Percentiles rank a stretch among this genome's conserved stretches.
Evolutionary conservation across 2,113 vertebrate genomes (phyloP).

Genomic region (Coturnix japonica): DNA sequence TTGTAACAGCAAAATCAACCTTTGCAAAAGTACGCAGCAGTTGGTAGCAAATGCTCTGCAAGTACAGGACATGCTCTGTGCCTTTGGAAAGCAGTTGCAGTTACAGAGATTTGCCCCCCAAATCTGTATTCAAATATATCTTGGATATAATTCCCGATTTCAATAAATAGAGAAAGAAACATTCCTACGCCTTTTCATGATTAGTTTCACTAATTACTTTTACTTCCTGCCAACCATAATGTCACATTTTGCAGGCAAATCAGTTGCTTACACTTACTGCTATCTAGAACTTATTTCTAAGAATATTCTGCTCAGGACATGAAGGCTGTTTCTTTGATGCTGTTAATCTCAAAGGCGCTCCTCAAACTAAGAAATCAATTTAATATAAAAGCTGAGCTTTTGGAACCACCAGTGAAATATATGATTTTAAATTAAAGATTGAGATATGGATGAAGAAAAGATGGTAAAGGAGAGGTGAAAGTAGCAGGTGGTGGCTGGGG

Average conservation of each 20-base stretch:
- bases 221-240: neutral
- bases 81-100: neutral
- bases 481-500: fast-evolving
- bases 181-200: neutral
- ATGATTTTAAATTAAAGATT: neutral
- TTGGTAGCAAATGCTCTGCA: neutral
- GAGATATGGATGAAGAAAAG: neutral
- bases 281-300: neutral
- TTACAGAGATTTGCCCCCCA: neutral
- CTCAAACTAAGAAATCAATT: neutral
- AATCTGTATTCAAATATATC: neutral
- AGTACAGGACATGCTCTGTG: neutral
- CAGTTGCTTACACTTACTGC: neutral
- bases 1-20: neutral
- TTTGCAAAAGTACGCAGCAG: neutral
- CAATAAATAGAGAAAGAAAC: neutral
- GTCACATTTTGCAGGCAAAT: neutral
- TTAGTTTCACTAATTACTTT: neutral
- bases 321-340: neutral
- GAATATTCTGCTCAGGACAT: neutral
- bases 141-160: neutral
- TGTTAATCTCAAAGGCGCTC: neutral
- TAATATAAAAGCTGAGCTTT: neutral
- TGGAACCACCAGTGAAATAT: neutral
- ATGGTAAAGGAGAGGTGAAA: neutral